Conservation (phyloP, 2,888 invertebrate genomes). For the Athetis lepigone region DNA sequence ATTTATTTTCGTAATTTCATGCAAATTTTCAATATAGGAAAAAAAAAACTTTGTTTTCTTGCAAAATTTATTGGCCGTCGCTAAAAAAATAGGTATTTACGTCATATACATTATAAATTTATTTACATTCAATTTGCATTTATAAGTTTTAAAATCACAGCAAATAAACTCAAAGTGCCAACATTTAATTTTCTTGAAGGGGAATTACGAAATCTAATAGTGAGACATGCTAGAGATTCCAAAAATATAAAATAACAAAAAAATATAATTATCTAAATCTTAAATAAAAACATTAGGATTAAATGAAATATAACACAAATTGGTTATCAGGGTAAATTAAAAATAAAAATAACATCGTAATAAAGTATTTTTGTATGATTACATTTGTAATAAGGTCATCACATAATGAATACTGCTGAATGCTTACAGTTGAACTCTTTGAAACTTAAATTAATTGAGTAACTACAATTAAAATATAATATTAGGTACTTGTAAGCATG, state of each 20-base stretch:
- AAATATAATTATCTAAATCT: constrained; percentile 20
- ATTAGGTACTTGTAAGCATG: constrained; percentile 10
- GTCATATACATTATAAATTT: constrained; percentile 66
- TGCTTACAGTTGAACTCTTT: constrained; percentile 59
- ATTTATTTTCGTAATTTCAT: constrained; percentile 64
- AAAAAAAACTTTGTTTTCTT: constrained; percentile 62
- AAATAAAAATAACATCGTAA: constrained; percentile 61
- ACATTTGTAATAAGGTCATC: constrained; percentile 61
- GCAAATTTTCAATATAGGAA: constrained; percentile 51
- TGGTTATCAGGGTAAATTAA: constrained; percentile 32
- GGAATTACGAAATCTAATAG: constrained; percentile 25
- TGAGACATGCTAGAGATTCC: constrained; percentile 59
- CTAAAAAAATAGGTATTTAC: constrained; percentile 80
- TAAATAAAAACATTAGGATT: constrained; percentile 37
- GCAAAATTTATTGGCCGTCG: constrained; percentile 77
- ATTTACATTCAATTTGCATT: constrained; percentile 63
- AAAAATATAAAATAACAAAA: constrained; percentile 36
- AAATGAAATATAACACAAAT: constrained; percentile 34
- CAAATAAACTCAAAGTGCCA: constrained; percentile 61
- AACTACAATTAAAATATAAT: constrained; percentile 25
- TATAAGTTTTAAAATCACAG: constrained; percentile 69
- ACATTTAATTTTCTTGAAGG: constrained; percentile 35
- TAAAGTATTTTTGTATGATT: constrained; percentile 60
- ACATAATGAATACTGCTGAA: constrained; percentile 68
- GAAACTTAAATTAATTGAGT: constrained; percentile 50